Evolutionary conservation across 2,113 vertebrate species (phyloP).

Genomic region (Mesembrinibis cayennensis): DNA sequence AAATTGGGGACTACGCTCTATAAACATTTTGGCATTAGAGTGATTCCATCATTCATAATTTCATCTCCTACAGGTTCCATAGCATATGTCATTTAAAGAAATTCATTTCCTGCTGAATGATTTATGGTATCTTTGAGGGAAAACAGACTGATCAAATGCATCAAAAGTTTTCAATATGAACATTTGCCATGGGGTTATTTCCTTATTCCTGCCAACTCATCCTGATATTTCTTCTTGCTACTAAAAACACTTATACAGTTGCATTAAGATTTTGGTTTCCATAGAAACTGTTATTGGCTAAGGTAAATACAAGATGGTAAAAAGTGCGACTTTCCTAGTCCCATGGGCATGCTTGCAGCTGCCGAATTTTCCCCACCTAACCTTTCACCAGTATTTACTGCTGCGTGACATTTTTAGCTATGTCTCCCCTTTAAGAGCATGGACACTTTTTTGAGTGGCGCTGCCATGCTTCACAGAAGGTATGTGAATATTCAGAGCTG

Average conservation of each 20-base stretch:
- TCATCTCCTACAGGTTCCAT: conserved; percentile 41
- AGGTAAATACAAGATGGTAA: conserved; percentile 41
- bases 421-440: accelerated
- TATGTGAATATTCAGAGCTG: background rate
- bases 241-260: conserved; percentile 52
- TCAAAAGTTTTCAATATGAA: conserved; percentile 51
- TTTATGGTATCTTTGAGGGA: background rate
- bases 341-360: background rate
- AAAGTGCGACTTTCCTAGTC: background rate
- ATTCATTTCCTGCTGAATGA: conserved; percentile 26
- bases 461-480: background rate
- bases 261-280: conserved; percentile 77
- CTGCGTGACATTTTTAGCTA: background rate
- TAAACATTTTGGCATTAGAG: conserved; percentile 30
- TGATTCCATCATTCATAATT: conserved; percentile 20
- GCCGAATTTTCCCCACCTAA: background rate
- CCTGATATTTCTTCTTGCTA: conserved; percentile 57
- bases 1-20: background rate
- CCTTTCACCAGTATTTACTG: background rate
- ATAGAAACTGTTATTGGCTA: conserved; percentile 75
- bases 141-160: conserved; percentile 44
- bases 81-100: conserved; percentile 35
- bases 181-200: conserved; percentile 51
- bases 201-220: conserved; percentile 20
- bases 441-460: background rate